phyloP scores from a whole-genome alignment of 2,888 invertebrate species.

The Hirtodrosophila alboralis region DNA sequence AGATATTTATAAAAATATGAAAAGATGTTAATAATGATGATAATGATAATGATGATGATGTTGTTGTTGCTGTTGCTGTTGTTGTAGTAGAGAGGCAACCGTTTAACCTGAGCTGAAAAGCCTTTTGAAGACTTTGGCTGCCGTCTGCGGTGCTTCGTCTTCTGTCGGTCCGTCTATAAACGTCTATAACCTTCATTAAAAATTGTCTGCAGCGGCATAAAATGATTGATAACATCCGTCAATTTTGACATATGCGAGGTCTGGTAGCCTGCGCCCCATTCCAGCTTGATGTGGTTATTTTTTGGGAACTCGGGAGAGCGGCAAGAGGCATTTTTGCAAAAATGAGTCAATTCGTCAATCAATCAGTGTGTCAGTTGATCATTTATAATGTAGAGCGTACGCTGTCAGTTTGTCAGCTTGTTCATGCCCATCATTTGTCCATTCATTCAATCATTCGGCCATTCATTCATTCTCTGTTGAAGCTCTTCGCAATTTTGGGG shows the following conservation, averaged over 20 bases:
- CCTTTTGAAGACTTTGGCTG: slow-evolving; percentile 26
- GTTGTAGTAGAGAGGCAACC: slow-evolving; percentile 25
- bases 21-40: background rate
- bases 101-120: slow-evolving; percentile 47
- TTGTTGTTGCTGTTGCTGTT: background rate
- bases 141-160: slow-evolving; percentile 3
- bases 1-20: background rate
- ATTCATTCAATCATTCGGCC: slow-evolving; percentile 17
- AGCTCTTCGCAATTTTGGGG: slow-evolving; percentile 17
- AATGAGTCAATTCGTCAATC: slow-evolving; percentile 79
- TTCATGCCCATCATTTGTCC: slow-evolving; percentile 45
- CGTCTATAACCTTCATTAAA: slow-evolving; percentile 78
- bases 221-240: slow-evolving; percentile 80
- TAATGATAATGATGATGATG: background rate
- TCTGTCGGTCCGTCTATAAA: slow-evolving; percentile 61
- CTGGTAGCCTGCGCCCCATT: slow-evolving; percentile 14
- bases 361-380: slow-evolving; percentile 77
- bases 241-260: slow-evolving; percentile 77
- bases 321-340: slow-evolving; percentile 9
- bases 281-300: slow-evolving; percentile 1
- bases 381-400: slow-evolving; percentile 57
- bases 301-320: slow-evolving; percentile 7
- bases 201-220: slow-evolving; percentile 78
- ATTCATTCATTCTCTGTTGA: slow-evolving; percentile 6
- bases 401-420: slow-evolving; percentile 40